phyloP scores from a whole-genome alignment of 2,113 vertebrate genomes.

The Paradisaea rubra region DNA sequence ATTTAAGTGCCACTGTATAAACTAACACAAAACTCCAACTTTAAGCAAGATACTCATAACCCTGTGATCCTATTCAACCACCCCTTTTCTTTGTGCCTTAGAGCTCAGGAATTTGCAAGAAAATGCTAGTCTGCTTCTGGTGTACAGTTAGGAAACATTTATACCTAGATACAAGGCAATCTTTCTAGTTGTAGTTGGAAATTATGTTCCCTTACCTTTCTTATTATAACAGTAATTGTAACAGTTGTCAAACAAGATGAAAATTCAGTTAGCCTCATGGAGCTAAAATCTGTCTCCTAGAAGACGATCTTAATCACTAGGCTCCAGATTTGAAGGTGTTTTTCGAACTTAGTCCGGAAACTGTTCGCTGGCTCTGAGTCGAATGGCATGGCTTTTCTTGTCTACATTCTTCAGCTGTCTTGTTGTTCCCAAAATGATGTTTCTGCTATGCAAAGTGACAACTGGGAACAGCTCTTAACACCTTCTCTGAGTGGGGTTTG shows the following conservation, averaged over 20 bases:
- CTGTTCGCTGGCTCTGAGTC: not conserved
- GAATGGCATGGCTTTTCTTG: not conserved
- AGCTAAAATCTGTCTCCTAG: not conserved
- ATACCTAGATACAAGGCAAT: not conserved
- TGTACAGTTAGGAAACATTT: not conserved
- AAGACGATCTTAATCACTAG: not conserved
- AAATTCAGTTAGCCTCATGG: not conserved
- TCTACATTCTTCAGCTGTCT: not conserved
- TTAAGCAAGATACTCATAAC: not conserved
- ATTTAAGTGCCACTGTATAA: not conserved
- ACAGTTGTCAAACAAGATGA: not conserved
- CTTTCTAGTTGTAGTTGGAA: not conserved
- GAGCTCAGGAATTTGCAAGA: not conserved
- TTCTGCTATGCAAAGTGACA: not conserved
- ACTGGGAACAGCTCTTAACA: not conserved
- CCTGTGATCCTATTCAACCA: fast-evolving
- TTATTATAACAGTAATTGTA: not conserved
- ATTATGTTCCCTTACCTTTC: not conserved
- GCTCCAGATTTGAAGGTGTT: not conserved
- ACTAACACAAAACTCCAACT: not conserved
- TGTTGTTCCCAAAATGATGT: not conserved
- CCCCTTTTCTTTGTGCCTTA: not conserved
- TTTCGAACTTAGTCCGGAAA: not conserved
- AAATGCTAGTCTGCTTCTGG: not conserved
- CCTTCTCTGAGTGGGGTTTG: not conserved